Evolutionary conservation across 2,113 vertebrate species (phyloP).

Genomic region (Heterotilapia buettikoferi): DNA sequence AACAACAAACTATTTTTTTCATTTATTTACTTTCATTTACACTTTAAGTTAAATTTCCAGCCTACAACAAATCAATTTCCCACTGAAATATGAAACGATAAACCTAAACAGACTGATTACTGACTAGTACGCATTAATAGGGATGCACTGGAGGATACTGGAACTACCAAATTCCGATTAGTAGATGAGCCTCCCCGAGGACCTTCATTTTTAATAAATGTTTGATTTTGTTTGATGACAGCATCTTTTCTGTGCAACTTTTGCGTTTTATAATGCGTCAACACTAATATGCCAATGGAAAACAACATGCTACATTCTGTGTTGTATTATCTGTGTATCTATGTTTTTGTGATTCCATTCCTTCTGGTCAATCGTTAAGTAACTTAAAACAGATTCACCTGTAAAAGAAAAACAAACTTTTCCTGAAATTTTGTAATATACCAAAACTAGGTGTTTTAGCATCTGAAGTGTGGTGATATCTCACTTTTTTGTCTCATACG

Average conservation of each 20-base stretch:
- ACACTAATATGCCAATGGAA: not conserved
- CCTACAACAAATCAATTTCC: not conserved
- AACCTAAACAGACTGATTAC: not conserved
- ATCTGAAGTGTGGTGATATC: not conserved
- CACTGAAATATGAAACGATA: not conserved
- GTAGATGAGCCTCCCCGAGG: not conserved
- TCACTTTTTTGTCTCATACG: not conserved
- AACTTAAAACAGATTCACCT: not conserved
- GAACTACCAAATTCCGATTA: not conserved
- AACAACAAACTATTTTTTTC: not conserved
- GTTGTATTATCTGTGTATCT: not conserved
- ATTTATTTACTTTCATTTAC: not conserved
- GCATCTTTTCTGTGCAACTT: not conserved
- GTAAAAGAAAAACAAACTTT: not conserved
- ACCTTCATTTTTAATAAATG: not conserved
- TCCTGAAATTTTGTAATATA: not conserved
- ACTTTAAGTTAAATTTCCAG: not conserved
- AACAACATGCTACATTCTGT: not conserved
- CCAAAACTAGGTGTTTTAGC: not conserved
- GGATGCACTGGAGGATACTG: not conserved
- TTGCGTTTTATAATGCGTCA: not conserved
- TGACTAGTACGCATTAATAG: not conserved
- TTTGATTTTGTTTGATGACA: not conserved
- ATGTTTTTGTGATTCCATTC: not conserved
- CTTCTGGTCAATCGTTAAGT: not conserved